phyloP scores from a whole-genome alignment of 2,797 vertebrate genomes.

The Pseudochirops cupreus region DNA sequence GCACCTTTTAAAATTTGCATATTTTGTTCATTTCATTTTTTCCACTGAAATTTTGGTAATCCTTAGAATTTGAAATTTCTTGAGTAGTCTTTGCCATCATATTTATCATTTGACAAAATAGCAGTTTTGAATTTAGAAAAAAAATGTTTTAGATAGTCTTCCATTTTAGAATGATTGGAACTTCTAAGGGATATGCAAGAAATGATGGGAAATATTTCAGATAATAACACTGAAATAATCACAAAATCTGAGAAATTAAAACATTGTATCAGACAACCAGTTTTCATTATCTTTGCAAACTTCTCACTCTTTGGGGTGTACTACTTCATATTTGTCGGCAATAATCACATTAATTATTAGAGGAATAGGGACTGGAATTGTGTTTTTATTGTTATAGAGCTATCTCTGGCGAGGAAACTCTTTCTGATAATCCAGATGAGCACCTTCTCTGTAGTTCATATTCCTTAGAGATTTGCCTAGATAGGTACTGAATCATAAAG shows the following conservation, averaged over 20 bases:
- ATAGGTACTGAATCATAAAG: background rate
- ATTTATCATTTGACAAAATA: background rate
- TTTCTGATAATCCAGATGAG: background rate
- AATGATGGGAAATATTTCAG: background rate
- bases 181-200: background rate
- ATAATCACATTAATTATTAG: background rate
- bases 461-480: background rate
- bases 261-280: background rate
- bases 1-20: background rate
- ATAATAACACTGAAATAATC: background rate
- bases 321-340: slow-evolving; percentile 5
- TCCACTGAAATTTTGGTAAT: background rate
- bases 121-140: background rate
- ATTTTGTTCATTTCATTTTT: background rate
- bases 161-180: background rate
- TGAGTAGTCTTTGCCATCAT: background rate
- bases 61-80: background rate
- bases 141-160: background rate
- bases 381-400: background rate
- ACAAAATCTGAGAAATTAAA: background rate
- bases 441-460: background rate
- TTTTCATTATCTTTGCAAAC: background rate
- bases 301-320: background rate
- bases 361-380: background rate
- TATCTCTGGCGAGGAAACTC: background rate